Evolutionary conservation across 2,113 vertebrate genomes (phyloP).

Genomic region (Ictidomys tridecemlineatus): DNA sequence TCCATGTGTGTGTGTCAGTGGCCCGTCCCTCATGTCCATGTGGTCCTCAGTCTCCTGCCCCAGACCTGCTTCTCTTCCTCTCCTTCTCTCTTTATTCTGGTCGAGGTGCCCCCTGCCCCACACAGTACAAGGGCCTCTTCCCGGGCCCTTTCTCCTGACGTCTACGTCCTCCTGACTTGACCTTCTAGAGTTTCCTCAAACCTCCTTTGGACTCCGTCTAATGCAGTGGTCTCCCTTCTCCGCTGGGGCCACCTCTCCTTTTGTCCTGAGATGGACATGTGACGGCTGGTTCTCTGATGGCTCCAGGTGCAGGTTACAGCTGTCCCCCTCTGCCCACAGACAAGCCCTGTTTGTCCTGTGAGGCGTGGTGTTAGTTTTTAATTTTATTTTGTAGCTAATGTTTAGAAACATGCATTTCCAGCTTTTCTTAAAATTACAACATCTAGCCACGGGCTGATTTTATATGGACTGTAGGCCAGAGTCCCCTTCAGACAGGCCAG

Average conservation of each 20-base stretch:
- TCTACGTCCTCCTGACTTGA: not conserved
- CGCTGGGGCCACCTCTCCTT: not conserved
- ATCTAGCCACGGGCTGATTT: not conserved
- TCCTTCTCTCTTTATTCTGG: not conserved
- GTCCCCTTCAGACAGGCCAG: not conserved
- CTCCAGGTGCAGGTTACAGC: not conserved
- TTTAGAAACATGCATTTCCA: not conserved
- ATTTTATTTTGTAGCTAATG: not conserved
- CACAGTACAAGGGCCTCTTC: not conserved
- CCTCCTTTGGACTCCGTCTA: not conserved
- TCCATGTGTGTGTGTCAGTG: not conserved
- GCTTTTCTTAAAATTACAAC: not conserved
- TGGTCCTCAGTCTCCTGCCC: not conserved
- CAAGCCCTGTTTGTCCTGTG: not conserved
- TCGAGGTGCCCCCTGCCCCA: not conserved
- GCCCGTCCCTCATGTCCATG: too few species aligned
- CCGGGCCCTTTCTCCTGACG: not conserved
- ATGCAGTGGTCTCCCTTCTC: not conserved
- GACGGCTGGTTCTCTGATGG: not conserved
- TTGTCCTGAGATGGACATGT: not conserved
- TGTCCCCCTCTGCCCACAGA: not conserved
- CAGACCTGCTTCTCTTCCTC: not conserved
- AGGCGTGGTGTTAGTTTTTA: not conserved
- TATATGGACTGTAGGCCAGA: not conserved
- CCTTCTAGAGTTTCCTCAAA: not conserved